phyloP scores from a whole-genome alignment of 2,113 vertebrate species.

The Archilochus colubris region DNA sequence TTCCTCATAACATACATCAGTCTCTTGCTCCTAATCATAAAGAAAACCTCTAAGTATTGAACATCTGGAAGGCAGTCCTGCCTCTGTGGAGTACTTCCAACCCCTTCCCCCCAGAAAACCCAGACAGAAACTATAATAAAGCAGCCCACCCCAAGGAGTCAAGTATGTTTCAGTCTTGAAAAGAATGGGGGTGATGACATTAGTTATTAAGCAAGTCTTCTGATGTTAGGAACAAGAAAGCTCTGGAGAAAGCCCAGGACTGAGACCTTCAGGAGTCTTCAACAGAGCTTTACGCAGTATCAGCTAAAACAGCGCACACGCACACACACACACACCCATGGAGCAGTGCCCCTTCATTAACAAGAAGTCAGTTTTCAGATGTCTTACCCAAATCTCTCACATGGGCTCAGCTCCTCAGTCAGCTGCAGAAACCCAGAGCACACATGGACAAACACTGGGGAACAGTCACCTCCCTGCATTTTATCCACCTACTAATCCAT shows the following conservation, averaged over 20 bases:
- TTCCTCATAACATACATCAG: background rate
- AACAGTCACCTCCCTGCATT: accelerated
- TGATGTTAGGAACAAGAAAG: background rate
- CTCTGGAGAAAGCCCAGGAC: background rate
- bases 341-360: background rate
- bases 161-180: background rate
- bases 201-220: background rate
- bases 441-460: accelerated
- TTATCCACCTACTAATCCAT: background rate
- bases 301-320: accelerated
- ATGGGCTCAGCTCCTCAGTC: too few species aligned
- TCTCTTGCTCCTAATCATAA: background rate
- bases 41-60: background rate
- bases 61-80: background rate
- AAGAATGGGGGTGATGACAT: background rate
- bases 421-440: background rate
- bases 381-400: background rate
- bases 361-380: too few species aligned
- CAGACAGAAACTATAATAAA: background rate
- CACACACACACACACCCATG: accelerated
- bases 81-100: background rate
- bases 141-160: background rate
- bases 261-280: background rate
- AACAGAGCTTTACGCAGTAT: background rate
- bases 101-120: background rate